Evolutionary conservation across 2,888 invertebrate species (phyloP).

Genomic region (Lymantria monacha): DNA sequence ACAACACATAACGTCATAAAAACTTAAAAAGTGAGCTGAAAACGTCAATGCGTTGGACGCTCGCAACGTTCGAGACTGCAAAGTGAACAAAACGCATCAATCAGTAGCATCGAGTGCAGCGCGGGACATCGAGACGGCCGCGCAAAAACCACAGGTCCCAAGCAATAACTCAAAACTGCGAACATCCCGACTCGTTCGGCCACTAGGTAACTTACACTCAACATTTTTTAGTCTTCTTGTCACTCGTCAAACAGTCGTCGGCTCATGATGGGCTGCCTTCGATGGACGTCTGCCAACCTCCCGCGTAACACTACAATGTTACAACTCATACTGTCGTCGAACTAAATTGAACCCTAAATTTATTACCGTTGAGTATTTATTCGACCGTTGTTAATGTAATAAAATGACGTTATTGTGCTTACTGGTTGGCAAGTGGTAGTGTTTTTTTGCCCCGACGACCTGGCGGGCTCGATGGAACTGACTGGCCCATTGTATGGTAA

Average conservation of each 20-base stretch:
- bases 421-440: slow-evolving; percentile 60
- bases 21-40: slow-evolving; percentile 35
- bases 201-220: slow-evolving; percentile 69
- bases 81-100: slow-evolving; percentile 64
- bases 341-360: slow-evolving; percentile 21
- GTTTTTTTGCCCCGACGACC: slow-evolving; percentile 79
- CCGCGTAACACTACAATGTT: slow-evolving; percentile 28
- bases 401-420: slow-evolving; percentile 35
- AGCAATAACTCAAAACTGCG: slow-evolving; percentile 74
- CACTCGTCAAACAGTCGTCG: slow-evolving; percentile 77
- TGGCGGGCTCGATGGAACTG: slow-evolving; percentile 78
- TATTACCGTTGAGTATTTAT: slow-evolving; percentile 28
- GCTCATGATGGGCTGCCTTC: slow-evolving; percentile 76
- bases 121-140: slow-evolving; percentile 28
- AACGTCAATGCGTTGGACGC: slow-evolving; percentile 39
- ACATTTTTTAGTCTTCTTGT: slow-evolving; percentile 72
- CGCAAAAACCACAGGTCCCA: slow-evolving; percentile 47
- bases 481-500: slow-evolving; percentile 80
- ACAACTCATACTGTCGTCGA: slow-evolving; percentile 13
- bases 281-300: slow-evolving; percentile 77
- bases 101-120: slow-evolving; percentile 38
- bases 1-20: slow-evolving; percentile 22
- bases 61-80: slow-evolving; percentile 38
- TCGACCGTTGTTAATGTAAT: slow-evolving; percentile 13
- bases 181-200: slow-evolving; percentile 48